Conservation (phyloP, 2,888 invertebrate species). For the Hyppa rectilinea region DNA sequence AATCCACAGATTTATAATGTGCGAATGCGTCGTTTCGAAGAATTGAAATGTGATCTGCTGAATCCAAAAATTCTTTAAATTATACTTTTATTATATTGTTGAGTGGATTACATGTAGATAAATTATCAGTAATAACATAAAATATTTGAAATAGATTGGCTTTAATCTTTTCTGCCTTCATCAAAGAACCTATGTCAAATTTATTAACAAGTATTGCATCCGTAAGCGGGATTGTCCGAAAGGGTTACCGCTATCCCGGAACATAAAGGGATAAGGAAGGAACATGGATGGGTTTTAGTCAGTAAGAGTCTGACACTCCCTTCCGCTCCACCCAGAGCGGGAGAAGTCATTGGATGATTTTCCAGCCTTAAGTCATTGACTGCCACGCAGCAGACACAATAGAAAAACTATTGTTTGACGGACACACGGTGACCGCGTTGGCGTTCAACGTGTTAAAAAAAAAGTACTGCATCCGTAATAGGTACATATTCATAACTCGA, state of each 20-base stretch:
- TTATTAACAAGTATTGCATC: background rate
- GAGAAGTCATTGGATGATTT: too few species aligned
- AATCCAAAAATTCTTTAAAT: background rate
- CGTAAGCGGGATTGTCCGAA: too few species aligned
- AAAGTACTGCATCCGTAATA: background rate
- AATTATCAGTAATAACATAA: background rate
- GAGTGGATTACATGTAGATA: background rate
- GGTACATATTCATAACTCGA: background rate
- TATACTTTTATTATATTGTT: background rate
- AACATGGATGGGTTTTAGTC: too few species aligned
- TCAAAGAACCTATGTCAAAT: background rate
- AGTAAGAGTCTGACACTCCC: too few species aligned
- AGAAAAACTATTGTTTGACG: too few species aligned
- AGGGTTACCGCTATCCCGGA: too few species aligned
- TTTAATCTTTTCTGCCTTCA: constrained; percentile 2
- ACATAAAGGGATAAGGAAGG: too few species aligned
- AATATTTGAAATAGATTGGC: background rate
- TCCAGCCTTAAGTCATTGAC: too few species aligned
- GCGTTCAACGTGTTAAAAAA: too few species aligned
- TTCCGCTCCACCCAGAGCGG: too few species aligned
- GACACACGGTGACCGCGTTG: too few species aligned
- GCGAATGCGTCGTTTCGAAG: background rate
- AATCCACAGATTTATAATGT: constrained; percentile 17
- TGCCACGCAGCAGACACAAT: too few species aligned
- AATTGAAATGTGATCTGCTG: background rate